These are phyloP conservation scores for Parnassius smintheus DNA, from an alignment of 2,888 invertebrate species.

Conservation along the genomic window DNA sequence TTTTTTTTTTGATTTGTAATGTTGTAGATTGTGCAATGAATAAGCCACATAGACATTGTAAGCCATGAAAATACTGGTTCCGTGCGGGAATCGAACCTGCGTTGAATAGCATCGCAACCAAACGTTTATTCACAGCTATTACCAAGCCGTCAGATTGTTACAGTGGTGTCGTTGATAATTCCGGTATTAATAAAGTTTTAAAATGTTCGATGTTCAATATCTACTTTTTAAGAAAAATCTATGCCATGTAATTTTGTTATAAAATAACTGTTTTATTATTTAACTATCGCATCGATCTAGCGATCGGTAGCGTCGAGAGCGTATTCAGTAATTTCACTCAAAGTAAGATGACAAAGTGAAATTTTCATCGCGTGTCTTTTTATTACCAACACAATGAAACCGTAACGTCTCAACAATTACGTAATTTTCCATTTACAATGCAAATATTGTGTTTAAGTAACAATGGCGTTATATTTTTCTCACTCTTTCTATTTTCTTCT, in stretches of 20 bases:
- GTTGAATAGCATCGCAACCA: no score
- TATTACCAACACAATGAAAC: constrained; percentile 22
- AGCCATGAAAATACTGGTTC: no score
- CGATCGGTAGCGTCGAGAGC: constrained; percentile 12
- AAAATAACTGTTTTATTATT: neutral
- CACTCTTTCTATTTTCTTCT: no score
- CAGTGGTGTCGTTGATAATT: no score
- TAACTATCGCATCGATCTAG: neutral
- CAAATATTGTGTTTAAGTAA: constrained; percentile 8
- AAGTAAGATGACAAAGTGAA: constrained; percentile 11
- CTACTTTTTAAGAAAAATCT: neutral
- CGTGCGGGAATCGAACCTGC: no score
- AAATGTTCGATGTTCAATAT: no score
- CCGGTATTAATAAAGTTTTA: no score
- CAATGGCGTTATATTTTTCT: neutral
- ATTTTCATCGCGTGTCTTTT: constrained; percentile 25
- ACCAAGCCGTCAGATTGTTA: no score
- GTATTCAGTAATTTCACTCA: constrained; percentile 9
- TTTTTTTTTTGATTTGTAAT: no score
- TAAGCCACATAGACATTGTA: no score
- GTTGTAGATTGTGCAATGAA: no score
- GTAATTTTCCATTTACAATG: constrained; percentile 19
- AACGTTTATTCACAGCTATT: no score
- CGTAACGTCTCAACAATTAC: constrained; percentile 25
- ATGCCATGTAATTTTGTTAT: neutral